phyloP scores from a whole-genome alignment of 2,113 vertebrate species.

The Tragelaphus imberbis region DNA sequence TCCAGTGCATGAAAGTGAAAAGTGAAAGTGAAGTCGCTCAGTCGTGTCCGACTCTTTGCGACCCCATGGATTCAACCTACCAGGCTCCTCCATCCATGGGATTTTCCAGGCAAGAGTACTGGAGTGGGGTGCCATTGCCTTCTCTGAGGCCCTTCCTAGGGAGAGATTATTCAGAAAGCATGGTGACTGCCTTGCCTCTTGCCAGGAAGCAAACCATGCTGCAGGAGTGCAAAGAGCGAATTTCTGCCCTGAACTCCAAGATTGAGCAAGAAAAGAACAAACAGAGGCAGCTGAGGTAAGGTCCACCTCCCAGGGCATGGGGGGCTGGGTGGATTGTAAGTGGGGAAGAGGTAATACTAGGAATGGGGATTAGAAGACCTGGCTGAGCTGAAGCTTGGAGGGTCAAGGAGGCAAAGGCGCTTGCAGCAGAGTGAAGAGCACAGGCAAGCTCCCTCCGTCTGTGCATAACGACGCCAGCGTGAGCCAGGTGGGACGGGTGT shows the following conservation, averaged over 20 bases:
- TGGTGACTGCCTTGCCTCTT: not conserved
- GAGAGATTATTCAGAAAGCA: not conserved
- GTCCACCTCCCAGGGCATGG: too few species aligned
- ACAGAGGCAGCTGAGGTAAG: constrained; percentile 73
- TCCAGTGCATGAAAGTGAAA: too few species aligned
- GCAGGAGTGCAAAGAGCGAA: constrained; percentile 61
- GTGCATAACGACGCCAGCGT: not conserved
- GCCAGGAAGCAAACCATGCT: constrained; percentile 63
- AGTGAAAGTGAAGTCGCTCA: too few species aligned
- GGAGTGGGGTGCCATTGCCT: too few species aligned
- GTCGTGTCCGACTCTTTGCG: too few species aligned
- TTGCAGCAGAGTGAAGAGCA: not conserved
- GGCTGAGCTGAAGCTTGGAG: not conserved
- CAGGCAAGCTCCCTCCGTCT: not conserved
- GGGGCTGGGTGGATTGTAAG: too few species aligned
- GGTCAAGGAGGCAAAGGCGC: not conserved
- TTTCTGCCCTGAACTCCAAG: constrained; percentile 52
- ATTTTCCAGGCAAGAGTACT: too few species aligned
- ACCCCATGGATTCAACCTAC: too few species aligned
- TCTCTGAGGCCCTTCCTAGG: not conserved
- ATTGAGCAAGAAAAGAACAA: constrained; percentile 69
- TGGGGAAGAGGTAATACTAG: not conserved
- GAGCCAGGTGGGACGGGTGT: not conserved
- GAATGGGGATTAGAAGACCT: not conserved
- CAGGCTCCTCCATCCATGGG: too few species aligned